Conservation (phyloP, 2,113 vertebrate genomes). For the Dolichotis patagonum region DNA sequence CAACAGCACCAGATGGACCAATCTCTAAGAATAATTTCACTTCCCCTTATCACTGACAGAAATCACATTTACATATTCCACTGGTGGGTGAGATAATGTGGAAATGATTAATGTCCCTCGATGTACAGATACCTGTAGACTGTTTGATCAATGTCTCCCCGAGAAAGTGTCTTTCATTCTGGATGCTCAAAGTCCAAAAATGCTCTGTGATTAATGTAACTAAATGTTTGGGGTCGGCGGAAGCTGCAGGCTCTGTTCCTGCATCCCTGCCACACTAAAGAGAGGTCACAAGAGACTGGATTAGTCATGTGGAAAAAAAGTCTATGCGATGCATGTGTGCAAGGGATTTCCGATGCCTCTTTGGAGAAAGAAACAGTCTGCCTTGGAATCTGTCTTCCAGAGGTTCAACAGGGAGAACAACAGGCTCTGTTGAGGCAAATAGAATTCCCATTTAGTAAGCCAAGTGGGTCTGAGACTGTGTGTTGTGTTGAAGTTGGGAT, state of each 20-base stretch:
- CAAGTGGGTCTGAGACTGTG: constrained; percentile 60
- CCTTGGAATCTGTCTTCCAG: constrained; percentile 58
- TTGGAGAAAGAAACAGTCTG: constrained; percentile 62
- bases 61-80: constrained; percentile 99
- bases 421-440: not conserved
- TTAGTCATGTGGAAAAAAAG: constrained; percentile 91
- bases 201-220: constrained; percentile 95
- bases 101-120: constrained; percentile 96
- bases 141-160: constrained; percentile 92
- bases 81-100: constrained; percentile 92
- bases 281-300: constrained; percentile 91
- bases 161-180: constrained; percentile 95
- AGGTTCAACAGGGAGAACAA: constrained; percentile 68
- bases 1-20: constrained; percentile 92
- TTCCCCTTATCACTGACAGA: constrained; percentile 94
- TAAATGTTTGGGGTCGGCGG: constrained; percentile 93
- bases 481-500: constrained; percentile 68
- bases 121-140: constrained; percentile 97
- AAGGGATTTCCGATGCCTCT: constrained; percentile 66
- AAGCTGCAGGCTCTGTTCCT: constrained; percentile 88
- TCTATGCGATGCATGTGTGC: constrained; percentile 39
- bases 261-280: constrained; percentile 91
- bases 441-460: constrained; percentile 67
- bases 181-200: constrained; percentile 89
- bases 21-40: constrained; percentile 94